A percentile compares a stretch with the other conserved stretches of the same genome.
These are phyloP conservation scores for Phrynocephalus guinanensis DNA, from an alignment of 2,797 vertebrate species.

Conservation along the genomic window DNA sequence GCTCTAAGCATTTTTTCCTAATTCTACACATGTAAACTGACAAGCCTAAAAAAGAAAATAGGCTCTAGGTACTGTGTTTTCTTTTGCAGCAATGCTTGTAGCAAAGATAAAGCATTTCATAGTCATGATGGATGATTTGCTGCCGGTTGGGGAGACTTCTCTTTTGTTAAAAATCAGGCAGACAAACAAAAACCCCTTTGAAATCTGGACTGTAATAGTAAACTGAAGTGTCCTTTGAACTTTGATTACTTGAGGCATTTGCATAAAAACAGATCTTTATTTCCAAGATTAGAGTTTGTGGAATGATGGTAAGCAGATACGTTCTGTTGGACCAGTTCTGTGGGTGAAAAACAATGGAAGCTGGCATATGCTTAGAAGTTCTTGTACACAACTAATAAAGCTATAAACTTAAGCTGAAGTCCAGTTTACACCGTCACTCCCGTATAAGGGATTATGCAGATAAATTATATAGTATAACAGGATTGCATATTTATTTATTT, in stretches of 20 bases:
- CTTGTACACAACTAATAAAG: neutral
- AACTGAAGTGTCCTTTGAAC: slow-evolving; percentile 34
- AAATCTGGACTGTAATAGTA: slow-evolving; percentile 14
- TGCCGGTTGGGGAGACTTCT: neutral
- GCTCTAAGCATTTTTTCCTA: neutral
- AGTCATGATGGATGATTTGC: slow-evolving; percentile 16
- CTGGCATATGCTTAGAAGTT: neutral
- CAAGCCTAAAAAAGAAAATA: slow-evolving; percentile 3
- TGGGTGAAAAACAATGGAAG: slow-evolving; percentile 24
- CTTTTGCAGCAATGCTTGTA: neutral
- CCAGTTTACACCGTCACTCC: neutral
- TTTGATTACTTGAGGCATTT: slow-evolving; percentile 33
- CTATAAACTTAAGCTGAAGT: neutral
- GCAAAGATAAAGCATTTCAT: slow-evolving; percentile 18
- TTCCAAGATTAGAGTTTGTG: slow-evolving; percentile 16
- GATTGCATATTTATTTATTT: neutral
- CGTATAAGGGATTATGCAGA: neutral
- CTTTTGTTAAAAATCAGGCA: neutral
- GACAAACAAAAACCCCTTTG: slow-evolving; percentile 12
- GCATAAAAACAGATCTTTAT: slow-evolving; percentile 39
- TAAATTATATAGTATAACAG: neutral
- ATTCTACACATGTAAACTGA: neutral
- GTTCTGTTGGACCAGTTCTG: slow-evolving; percentile 20
- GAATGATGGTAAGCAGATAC: slow-evolving; percentile 37
- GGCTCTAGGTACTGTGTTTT: neutral